A percentile compares a stretch with the other conserved stretches of the same genome.
Conservation (phyloP, 2,113 vertebrate genomes). For the Anolis sagrei region DNA sequence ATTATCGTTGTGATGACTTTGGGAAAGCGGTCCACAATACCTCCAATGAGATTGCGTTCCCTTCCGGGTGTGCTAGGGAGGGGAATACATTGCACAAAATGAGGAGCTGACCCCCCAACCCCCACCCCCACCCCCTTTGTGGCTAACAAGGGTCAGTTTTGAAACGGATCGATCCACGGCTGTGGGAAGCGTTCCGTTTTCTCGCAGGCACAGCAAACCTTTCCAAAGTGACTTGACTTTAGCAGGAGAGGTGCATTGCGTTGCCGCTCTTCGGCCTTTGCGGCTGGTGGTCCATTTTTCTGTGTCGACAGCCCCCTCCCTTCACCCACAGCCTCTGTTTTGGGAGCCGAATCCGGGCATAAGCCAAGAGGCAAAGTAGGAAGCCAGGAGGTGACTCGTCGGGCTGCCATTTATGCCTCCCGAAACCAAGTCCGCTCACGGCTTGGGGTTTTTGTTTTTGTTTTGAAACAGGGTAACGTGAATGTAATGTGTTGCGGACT, state of each 20-base stretch:
- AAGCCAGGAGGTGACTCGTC: conserved; percentile 56
- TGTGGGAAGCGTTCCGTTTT: conserved; percentile 2
- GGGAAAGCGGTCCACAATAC: conserved; percentile 62
- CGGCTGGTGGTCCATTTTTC: conserved; percentile 64
- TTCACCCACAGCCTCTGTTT: conserved; percentile 57
- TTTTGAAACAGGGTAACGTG: conserved; percentile 96
- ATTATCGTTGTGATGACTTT: neutral
- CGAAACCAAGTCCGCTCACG: conserved; percentile 83
- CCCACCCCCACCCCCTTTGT: conserved; percentile 36
- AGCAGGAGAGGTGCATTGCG: neutral
- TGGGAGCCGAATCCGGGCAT: conserved; percentile 48
- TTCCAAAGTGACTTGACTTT: neutral
- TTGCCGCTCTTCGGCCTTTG: neutral
- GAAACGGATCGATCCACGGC: conserved; percentile 54
- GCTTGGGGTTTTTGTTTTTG: conserved; percentile 72
- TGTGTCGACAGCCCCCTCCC: conserved; percentile 66
- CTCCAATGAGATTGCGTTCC: conserved; percentile 68
- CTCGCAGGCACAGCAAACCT: neutral
- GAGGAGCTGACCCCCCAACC: conserved; percentile 48
- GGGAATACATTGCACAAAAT: conserved; percentile 48
- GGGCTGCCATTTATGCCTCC: conserved; percentile 77
- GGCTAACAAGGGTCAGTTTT: conserved; percentile 50
- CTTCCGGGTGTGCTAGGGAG: conserved; percentile 49
- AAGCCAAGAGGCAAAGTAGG: conserved; percentile 59
- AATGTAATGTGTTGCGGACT: conserved; percentile 88